Percentiles rank a stretch among this genome's conserved stretches.
Conservation (phyloP, 2,888 invertebrate genomes). For the Apamea anceps region DNA sequence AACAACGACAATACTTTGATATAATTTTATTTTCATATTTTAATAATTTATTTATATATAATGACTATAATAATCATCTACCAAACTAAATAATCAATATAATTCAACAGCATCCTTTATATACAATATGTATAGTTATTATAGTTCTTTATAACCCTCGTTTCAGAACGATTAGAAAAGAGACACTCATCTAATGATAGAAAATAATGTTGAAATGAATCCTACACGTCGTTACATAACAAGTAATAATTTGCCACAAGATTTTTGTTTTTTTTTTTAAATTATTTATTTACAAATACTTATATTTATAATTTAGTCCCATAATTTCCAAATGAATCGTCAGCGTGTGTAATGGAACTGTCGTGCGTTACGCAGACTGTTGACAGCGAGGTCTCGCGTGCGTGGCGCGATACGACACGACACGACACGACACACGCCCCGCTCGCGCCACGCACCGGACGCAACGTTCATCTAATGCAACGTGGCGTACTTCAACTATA, state of each 20-base stretch:
- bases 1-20: conserved; percentile 79
- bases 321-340: conserved; percentile 86
- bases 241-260: conserved; percentile 90
- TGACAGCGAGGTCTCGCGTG: conserved; percentile 16
- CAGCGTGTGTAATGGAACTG: conserved; percentile 75
- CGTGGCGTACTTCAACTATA: conserved; percentile 58
- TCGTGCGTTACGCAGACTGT: conserved; percentile 48
- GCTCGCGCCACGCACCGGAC: conserved; percentile 7
- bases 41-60: conserved; percentile 88
- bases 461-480: conserved; percentile 40
- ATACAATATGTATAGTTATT: conserved; percentile 89
- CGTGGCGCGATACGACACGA: conserved; percentile 2
- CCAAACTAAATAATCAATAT: conserved; percentile 89
- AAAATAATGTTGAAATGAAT: conserved; percentile 84
- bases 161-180: conserved; percentile 79
- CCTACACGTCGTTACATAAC: conserved; percentile 83
- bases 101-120: conserved; percentile 89
- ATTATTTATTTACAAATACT: conserved; percentile 88
- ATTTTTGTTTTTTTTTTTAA: conserved; percentile 76
- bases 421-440: neutral
- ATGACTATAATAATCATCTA: conserved; percentile 90
- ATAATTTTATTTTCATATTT: conserved; percentile 89
- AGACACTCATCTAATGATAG: conserved; percentile 80
- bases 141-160: conserved; percentile 77
- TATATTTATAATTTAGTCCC: conserved; percentile 89